Base-by-base conservation (phyloP, 2,113 vertebrate genomes). In the Mohoua ochrocephala region DNA sequence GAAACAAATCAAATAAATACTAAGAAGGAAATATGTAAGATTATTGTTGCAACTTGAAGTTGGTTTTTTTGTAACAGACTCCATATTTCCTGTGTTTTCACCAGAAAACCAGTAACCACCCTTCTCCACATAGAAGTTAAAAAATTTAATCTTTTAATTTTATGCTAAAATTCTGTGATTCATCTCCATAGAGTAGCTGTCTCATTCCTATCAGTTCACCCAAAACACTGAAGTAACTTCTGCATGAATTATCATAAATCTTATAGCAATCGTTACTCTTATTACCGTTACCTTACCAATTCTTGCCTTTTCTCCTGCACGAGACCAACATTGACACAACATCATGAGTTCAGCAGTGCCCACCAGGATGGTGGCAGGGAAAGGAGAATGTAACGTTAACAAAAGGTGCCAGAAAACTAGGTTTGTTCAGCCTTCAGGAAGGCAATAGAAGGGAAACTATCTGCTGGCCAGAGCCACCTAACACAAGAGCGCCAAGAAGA, bases 331-430 rank as follows among this genome's bases (percentile, higher is more conserved):
- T 13, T 30, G 64, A 77, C 17, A 7, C 7, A 69, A 75, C 15
- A 39, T 12, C 2, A 2, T 0, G 0, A 77, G 28, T 24, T 33
- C 67, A 61, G 41, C 61, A 75, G 23, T 3, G 16, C 31, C 28
- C 60, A 52, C 50, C 54, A 56, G 31, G 20, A 59, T 3, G 26
- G 23, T 10, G 37, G 54, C 21, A 41, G 53, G 27, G 50, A 63
- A 81, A 60, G 42, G 28, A 85, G 11, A 83, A 85, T 0, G 6
- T 8, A 70, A 50, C 23, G 33, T 35, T 23, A 83, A 65, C 30
- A 37, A 33, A 60, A 84, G 41, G 22, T 5, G 4, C 70, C 54
- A 41, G 41, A 92, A 12, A 42, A 81, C 2, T 23, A n/a, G 11
- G 9, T 73, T 68, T 76, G 37, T 39, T 71, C 78, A 59, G 12